These are phyloP conservation scores for Ciconia stormi DNA, from an alignment of 2,113 vertebrate genomes.

Conservation along the genomic window DNA sequence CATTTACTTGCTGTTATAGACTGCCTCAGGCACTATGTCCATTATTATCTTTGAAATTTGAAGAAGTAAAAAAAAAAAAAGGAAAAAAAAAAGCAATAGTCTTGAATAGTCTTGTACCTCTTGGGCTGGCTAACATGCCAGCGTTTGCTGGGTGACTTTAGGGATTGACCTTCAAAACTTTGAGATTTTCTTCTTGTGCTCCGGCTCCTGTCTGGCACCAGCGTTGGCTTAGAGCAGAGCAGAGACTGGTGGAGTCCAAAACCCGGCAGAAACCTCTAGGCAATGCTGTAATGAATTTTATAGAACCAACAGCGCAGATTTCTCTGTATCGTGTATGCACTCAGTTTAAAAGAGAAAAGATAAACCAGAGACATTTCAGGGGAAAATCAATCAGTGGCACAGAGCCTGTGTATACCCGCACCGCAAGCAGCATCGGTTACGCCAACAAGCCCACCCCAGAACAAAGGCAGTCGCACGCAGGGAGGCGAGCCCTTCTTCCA, in stretches of 20 bases:
- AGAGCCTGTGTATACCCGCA: neutral
- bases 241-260: neutral
- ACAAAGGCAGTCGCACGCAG: neutral
- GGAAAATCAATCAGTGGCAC: neutral
- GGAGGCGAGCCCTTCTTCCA: neutral
- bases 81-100: accelerated
- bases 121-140: neutral
- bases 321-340: neutral
- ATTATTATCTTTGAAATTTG: neutral
- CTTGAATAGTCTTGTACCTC: neutral
- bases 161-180: neutral
- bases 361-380: neutral
- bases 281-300: neutral
- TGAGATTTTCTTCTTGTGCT: neutral
- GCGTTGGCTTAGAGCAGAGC: neutral
- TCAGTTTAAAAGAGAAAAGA: neutral
- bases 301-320: neutral
- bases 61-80: neutral
- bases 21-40: neutral
- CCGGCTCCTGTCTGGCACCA: neutral
- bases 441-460: neutral
- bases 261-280: neutral
- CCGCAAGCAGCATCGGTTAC: accelerated
- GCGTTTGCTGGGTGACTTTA: neutral
- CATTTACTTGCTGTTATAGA: neutral